Conservation (phyloP, 1,140 invertebrate species). For the Drosophila varians region DNA sequence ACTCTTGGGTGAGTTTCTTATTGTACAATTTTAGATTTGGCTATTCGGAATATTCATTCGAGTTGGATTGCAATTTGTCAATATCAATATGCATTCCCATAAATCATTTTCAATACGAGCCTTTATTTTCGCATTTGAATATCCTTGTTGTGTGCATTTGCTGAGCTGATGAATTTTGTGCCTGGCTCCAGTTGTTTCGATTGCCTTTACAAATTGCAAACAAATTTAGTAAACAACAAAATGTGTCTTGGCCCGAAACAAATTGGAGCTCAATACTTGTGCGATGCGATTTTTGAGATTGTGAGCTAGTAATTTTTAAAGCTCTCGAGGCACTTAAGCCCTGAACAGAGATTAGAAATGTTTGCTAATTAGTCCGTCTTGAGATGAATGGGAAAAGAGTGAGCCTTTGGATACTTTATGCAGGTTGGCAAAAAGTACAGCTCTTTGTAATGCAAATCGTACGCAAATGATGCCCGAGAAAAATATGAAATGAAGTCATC, state of each 20-base stretch:
- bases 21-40: constrained; percentile 12
- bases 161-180: constrained; percentile 36
- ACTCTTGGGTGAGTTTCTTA: constrained; percentile 25
- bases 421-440: constrained; percentile 37
- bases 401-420: constrained; percentile 43
- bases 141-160: constrained; percentile 22
- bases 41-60: constrained; percentile 32
- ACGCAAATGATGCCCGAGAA: constrained; percentile 70
- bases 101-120: constrained; percentile 65
- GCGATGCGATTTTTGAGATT: not conserved
- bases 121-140: constrained; percentile 29
- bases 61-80: constrained; percentile 61
- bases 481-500: constrained; percentile 75
- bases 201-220: constrained; percentile 70
- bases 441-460: constrained; percentile 75
- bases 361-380: constrained; percentile 62
- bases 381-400: constrained; percentile 27
- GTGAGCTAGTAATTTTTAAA: not conserved
- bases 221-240: constrained; percentile 43
- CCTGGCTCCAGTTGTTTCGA: constrained; percentile 34
- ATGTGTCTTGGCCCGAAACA: constrained; percentile 3
- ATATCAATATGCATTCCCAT: constrained; percentile 66
- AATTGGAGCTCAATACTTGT: constrained; percentile 14
- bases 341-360: constrained; percentile 36
- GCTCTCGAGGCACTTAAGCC: constrained; percentile 19